Conservation (phyloP, 2,797 vertebrate genomes). For the Gadopsis marmoratus region DNA sequence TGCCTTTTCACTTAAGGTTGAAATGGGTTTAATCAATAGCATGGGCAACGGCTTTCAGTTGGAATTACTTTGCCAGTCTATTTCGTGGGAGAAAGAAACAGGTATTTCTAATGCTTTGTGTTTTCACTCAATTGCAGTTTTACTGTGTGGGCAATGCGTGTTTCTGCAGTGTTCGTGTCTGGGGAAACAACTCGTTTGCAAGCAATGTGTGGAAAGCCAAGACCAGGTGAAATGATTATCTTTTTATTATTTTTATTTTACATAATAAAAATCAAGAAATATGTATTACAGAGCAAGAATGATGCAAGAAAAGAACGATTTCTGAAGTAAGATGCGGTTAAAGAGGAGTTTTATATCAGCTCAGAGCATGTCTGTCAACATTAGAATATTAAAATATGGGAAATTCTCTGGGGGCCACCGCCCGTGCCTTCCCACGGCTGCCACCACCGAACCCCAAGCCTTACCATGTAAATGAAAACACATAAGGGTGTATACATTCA, state of each 20-base stretch:
- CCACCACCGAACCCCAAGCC: no score
- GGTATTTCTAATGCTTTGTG: slow-evolving; percentile 31
- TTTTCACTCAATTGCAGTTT: slow-evolving; percentile 33
- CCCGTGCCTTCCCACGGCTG: no score
- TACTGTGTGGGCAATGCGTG: slow-evolving; percentile 19
- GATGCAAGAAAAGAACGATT: background rate
- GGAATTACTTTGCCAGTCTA: slow-evolving; percentile 37
- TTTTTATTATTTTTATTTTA: no score
- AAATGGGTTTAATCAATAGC: slow-evolving; percentile 41
- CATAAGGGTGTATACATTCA: no score
- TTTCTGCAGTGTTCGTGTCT: slow-evolving; percentile 28
- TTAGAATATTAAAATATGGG: no score
- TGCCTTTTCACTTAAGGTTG: slow-evolving; percentile 27
- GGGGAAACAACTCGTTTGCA: slow-evolving; percentile 26
- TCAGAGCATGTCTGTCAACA: no score
- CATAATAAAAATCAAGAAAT: slow-evolving; percentile 1
- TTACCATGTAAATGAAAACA: no score
- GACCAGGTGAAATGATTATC: slow-evolving; percentile 30
- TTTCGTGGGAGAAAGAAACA: slow-evolving; percentile 29
- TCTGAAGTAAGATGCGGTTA: background rate
- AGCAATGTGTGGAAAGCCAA: slow-evolving; percentile 17
- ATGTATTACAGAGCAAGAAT: background rate
- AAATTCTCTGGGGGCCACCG: no score
- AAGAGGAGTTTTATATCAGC: slow-evolving; percentile 1
- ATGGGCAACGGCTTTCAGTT: slow-evolving; percentile 24